These are phyloP conservation scores for Oxyura jamaicensis DNA, from an alignment of 2,113 vertebrate species.

Conservation along the genomic window DNA sequence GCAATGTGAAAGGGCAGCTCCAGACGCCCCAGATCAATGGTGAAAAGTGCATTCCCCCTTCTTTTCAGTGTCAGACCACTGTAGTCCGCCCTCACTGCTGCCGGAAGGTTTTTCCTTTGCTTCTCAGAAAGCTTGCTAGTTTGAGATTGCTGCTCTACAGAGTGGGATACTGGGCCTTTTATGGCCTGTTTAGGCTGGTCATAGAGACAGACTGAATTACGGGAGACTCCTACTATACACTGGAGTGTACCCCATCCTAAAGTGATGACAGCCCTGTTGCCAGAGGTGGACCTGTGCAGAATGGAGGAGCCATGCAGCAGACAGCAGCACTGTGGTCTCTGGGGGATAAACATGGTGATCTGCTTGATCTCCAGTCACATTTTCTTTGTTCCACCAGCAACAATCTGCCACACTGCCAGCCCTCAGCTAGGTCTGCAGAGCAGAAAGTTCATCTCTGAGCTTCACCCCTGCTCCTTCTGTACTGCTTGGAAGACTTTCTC, in stretches of 20 bases:
- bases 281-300: neutral
- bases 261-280: neutral
- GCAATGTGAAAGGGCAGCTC: neutral
- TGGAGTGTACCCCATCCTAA: neutral
- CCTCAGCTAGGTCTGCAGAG: neutral
- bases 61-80: neutral
- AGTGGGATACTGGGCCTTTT: neutral
- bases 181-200: neutral
- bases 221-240: neutral
- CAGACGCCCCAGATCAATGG: fast-evolving
- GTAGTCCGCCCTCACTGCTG: neutral
- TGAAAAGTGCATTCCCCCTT: neutral
- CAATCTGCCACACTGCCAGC: neutral
- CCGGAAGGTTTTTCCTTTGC: fast-evolving
- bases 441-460: neutral
- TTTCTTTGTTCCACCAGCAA: neutral
- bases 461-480: neutral
- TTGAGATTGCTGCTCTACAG: fast-evolving
- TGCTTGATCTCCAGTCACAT: neutral
- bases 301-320: neutral
- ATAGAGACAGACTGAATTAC: neutral
- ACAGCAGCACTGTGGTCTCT: neutral
- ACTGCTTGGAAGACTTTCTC: neutral
- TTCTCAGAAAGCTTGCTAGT: neutral
- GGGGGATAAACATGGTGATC: neutral